A percentile compares a stretch with the other conserved stretches of the same genome.
These are phyloP conservation scores for Panthera leo DNA, from an alignment of 2,113 vertebrate genomes.

Conservation along the genomic window DNA sequence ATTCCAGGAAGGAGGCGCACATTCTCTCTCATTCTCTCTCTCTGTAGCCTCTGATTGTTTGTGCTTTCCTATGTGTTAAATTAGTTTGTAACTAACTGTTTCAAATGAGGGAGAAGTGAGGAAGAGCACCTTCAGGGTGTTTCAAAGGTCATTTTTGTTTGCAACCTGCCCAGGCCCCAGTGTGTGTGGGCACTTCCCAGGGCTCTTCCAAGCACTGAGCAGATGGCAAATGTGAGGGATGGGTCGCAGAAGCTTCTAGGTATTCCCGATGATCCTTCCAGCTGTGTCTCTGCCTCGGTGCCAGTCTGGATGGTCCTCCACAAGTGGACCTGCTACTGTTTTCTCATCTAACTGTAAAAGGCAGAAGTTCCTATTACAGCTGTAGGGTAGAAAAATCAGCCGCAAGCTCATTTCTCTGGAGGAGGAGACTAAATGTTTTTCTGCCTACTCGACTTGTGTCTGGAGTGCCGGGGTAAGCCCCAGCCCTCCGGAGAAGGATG, in stretches of 20 bases:
- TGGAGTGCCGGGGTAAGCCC: background rate
- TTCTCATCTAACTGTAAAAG: slow-evolving; percentile 15
- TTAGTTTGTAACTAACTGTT: background rate
- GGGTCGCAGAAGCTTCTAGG: background rate
- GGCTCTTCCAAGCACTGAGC: accelerated
- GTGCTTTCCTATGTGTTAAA: background rate
- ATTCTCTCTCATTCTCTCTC: background rate
- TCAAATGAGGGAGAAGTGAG: background rate
- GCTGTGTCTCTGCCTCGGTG: accelerated
- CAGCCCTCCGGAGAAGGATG: background rate
- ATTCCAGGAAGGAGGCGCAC: background rate
- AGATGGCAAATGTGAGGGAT: background rate
- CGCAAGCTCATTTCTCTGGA: background rate
- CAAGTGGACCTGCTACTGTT: background rate
- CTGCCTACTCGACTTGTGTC: background rate
- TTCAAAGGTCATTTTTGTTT: background rate
- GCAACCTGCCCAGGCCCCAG: too few species aligned
- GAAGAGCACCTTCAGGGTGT: background rate
- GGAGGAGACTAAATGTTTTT: background rate
- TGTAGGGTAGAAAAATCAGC: background rate
- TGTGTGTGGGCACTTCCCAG: accelerated
- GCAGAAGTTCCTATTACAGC: background rate
- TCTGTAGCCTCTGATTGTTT: background rate
- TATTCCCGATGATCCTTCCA: background rate
- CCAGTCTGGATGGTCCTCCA: background rate